A percentile compares a stretch with the other conserved stretches of the same genome.
Conservation (phyloP, 2,113 vertebrate genomes). For the Semnopithecus entellus region DNA sequence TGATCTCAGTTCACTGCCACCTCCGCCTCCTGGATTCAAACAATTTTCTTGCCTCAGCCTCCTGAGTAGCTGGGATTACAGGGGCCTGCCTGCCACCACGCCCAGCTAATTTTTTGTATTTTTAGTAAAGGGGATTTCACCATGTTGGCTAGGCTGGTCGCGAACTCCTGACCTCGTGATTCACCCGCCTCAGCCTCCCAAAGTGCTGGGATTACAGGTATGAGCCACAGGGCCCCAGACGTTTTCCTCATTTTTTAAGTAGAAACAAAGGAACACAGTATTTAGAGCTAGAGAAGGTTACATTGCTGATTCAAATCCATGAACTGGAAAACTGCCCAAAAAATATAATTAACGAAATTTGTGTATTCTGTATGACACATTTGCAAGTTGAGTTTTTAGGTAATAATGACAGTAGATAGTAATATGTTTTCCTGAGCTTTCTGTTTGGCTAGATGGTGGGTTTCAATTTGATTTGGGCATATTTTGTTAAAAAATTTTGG, state of each 20-base stretch:
- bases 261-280: background rate
- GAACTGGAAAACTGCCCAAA: background rate
- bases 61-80: too few species aligned
- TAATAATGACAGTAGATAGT: background rate
- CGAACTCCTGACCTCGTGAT: too few species aligned
- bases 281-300: background rate
- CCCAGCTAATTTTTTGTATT: too few species aligned
- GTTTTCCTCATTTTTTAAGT: background rate
- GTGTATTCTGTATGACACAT: background rate
- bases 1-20: too few species aligned
- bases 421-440: background rate
- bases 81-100: too few species aligned
- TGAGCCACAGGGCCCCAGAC: too few species aligned
- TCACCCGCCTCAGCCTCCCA: too few species aligned
- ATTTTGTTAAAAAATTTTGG: conserved; percentile 38
- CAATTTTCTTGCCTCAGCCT: too few species aligned
- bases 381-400: background rate
- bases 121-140: too few species aligned
- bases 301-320: background rate
- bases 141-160: too few species aligned
- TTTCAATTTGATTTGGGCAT: background rate
- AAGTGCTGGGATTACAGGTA: too few species aligned
- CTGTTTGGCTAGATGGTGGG: background rate
- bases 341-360: background rate
- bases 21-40: too few species aligned